Evolutionary conservation across 2,888 invertebrate species (phyloP).

Genomic region (Meiosimyza decipiens): DNA sequence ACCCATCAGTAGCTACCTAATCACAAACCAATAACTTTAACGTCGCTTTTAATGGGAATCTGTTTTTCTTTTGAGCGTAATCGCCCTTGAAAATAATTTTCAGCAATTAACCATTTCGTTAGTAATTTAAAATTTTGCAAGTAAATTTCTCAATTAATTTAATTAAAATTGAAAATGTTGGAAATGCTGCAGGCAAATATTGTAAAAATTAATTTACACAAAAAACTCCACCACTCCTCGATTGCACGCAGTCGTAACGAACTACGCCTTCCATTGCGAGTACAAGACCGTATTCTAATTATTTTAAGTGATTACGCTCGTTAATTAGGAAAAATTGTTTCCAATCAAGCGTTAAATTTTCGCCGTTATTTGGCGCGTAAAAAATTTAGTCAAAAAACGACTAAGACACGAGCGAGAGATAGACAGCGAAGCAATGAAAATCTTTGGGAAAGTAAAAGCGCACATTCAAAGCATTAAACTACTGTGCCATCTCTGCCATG

Average conservation of each 20-base stretch:
- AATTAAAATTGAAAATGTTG: not conserved
- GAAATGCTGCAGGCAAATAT: not conserved
- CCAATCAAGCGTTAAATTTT: conserved; percentile 43
- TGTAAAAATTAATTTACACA: not conserved
- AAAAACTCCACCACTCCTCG: too few species aligned
- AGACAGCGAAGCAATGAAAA: too few species aligned
- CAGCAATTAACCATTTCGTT: too few species aligned
- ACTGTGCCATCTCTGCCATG: too few species aligned
- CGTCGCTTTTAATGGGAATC: too few species aligned
- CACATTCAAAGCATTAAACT: too few species aligned
- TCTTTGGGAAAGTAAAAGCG: too few species aligned
- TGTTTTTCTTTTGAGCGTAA: too few species aligned
- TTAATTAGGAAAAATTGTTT: conserved; percentile 46
- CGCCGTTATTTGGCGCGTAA: not conserved
- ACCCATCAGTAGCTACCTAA: too few species aligned
- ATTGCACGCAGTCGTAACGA: too few species aligned
- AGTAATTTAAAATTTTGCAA: not conserved
- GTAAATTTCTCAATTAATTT: conserved; percentile 9
- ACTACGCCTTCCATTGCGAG: not conserved
- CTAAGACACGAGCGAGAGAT: not conserved
- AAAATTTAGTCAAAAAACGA: conserved; percentile 10
- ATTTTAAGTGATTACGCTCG: conserved; percentile 47
- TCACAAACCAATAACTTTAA: too few species aligned
- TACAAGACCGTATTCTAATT: conserved; percentile 43
- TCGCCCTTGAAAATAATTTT: too few species aligned